A percentile compares a stretch with the other conserved stretches of the same genome.
Conservation (phyloP, 2,888 invertebrate species). For the Hydraecia micacea region DNA sequence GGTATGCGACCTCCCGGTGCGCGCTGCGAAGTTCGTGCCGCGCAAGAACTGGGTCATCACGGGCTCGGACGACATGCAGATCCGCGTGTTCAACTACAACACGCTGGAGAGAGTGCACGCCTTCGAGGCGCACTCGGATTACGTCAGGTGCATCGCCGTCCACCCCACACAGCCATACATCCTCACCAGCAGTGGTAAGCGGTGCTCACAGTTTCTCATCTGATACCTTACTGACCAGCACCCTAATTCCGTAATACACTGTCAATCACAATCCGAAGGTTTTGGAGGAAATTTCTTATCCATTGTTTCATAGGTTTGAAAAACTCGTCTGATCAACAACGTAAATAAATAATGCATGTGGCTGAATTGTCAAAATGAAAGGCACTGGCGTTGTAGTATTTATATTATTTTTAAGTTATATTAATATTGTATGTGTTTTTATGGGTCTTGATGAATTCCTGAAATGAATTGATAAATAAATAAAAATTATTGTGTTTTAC, state of each 20-base stretch:
- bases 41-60: slow-evolving; percentile 99
- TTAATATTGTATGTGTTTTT: too few species aligned
- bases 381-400: background rate
- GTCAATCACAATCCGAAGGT: background rate
- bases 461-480: too few species aligned
- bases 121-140: slow-evolving; percentile 99
- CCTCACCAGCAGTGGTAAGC: slow-evolving; percentile 98
- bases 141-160: slow-evolving; percentile 98
- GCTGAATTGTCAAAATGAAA: too few species aligned
- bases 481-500: background rate
- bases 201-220: background rate
- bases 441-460: too few species aligned
- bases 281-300: background rate
- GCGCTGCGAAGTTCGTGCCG: slow-evolving; percentile 98
- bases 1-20: slow-evolving; percentile 98
- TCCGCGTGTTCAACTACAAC: slow-evolving; percentile 99
- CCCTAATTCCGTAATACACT: too few species aligned
- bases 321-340: background rate
- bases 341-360: background rate
- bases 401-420: too few species aligned
- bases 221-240: background rate
- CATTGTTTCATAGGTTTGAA: background rate
- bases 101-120: slow-evolving; percentile 98
- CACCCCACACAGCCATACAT: slow-evolving; percentile 99
- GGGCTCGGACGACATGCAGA: slow-evolving; percentile 98